Percentiles rank a stretch among this genome's conserved stretches.
Conservation (phyloP, 2,888 invertebrate genomes). For the Cerceris rybyensis region DNA sequence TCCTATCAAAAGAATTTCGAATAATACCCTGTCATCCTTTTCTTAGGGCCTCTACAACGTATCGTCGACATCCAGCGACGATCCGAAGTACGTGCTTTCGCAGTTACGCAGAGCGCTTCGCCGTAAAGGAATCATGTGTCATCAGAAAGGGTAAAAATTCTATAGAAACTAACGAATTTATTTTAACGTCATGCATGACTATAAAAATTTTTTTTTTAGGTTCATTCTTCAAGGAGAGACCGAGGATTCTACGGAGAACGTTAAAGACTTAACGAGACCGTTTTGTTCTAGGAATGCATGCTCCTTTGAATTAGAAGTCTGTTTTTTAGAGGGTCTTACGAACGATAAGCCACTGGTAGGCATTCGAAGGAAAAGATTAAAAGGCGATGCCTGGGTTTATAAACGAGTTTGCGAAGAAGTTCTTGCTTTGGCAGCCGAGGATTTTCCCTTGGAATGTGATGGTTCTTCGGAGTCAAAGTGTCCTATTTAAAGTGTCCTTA, state of each 20-base stretch:
- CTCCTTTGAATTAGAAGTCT: constrained; percentile 89
- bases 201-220: constrained; percentile 78
- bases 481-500: constrained; percentile 67
- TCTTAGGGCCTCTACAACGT: constrained; percentile 87
- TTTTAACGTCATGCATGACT: constrained; percentile 1
- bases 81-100: constrained; percentile 86
- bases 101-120: constrained; percentile 85
- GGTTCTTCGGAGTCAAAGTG: constrained; percentile 72
- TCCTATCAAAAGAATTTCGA: neutral
- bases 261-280: constrained; percentile 62
- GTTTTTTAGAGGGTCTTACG: constrained; percentile 82
- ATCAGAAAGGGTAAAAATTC: constrained; percentile 85
- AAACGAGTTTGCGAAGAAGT: constrained; percentile 90
- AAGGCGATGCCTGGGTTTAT: constrained; percentile 91
- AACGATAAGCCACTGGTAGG: constrained; percentile 83
- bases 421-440: constrained; percentile 83
- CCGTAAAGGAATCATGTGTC: constrained; percentile 85
- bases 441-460: constrained; percentile 65
- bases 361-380: constrained; percentile 88
- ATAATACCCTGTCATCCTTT: neutral
- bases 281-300: constrained; percentile 78
- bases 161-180: neutral
- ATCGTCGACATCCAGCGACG: constrained; percentile 86
- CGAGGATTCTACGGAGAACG: constrained; percentile 75
- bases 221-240: constrained; percentile 87